Base-by-base conservation (phyloP, 2,113 vertebrate genomes). In the Dromiciops gliroides region DNA sequence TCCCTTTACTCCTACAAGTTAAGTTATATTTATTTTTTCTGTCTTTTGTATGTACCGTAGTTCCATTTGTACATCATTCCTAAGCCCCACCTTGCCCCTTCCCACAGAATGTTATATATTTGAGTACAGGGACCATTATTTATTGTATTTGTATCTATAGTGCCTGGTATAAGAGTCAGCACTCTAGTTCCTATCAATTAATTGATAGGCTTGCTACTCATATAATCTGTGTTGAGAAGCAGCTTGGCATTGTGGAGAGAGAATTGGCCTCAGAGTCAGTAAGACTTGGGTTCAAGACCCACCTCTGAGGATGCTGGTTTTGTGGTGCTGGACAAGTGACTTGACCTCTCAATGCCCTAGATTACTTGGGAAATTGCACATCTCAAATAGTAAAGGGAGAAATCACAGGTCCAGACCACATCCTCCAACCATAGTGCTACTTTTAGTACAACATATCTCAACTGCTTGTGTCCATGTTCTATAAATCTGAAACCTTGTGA, bases 401-500 rank as follows among this genome's bases (percentile, higher is more conserved):
- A 83, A 83, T 83, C n/a, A 23, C n/a, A 75, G 67, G 19, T 44
- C n/a, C 2, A 83, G 67, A 75, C 8, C n/a, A 83, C n/a, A 44
- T 19, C 16, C n/a, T 7, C 37, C 6, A 4, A 12, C 67, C 6
- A 10, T 75, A 44, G 14, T 44, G 37, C 14, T 44, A 22, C 1
- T 0, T 44, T n/a, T 75, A 22, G 67, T 14, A 90, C 48, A 94
- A 47, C 51, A 89, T 52, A 90, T 75, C 91, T 11, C 50, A 37
- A 1, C 89, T 47, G 93, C 22, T 95, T 95, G 90, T 90, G 44
- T 75, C 8, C 60, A 47, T 90, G 47, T 12, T 95, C 2, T 90
- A 90, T 22, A 94, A 10, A 90, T 25, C 8, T 93, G 91, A 93
- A 50, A 25, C 5, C n/a, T 83, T 51, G 1, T 23, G 25, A 37